Conservation (phyloP, 2,888 invertebrate genomes). For the Chrysolina haemoptera region DNA sequence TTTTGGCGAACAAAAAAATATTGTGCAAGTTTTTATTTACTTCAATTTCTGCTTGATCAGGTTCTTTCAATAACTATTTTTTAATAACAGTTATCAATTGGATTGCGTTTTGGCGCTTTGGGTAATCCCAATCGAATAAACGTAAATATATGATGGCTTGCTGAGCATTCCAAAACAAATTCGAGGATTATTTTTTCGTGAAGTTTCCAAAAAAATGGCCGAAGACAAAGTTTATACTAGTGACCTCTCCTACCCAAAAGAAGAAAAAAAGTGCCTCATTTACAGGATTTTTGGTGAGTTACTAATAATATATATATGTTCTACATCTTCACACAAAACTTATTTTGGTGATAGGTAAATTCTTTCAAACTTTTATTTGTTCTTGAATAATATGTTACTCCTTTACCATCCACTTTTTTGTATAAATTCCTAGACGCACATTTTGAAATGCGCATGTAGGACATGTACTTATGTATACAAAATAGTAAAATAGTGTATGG, state of each 20-base stretch:
- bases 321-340: not conserved
- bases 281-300: conserved; percentile 62
- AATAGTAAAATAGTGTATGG: too few species aligned
- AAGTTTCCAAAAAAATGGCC: conserved; percentile 40
- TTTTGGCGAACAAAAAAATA: not conserved
- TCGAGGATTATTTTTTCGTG: conserved; percentile 15
- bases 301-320: not conserved
- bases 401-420: too few species aligned
- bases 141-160: conserved; percentile 17
- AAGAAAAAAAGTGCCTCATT: conserved; percentile 67
- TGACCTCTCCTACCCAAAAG: conserved; percentile 67
- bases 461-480: too few species aligned
- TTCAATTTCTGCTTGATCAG: not conserved
- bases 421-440: too few species aligned
- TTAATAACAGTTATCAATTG: conserved; percentile 6
- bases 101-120: conserved; percentile 20
- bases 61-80: conserved; percentile 17
- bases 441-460: too few species aligned
- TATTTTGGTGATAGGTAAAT: not conserved
- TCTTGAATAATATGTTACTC: too few species aligned
- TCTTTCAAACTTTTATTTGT: conserved; percentile 12
- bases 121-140: conserved; percentile 11
- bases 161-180: conserved; percentile 23
- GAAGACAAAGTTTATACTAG: conserved; percentile 63
- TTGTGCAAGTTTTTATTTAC: not conserved